Conservation (phyloP, 2,113 vertebrate genomes). For the Ceratotherium simum region DNA sequence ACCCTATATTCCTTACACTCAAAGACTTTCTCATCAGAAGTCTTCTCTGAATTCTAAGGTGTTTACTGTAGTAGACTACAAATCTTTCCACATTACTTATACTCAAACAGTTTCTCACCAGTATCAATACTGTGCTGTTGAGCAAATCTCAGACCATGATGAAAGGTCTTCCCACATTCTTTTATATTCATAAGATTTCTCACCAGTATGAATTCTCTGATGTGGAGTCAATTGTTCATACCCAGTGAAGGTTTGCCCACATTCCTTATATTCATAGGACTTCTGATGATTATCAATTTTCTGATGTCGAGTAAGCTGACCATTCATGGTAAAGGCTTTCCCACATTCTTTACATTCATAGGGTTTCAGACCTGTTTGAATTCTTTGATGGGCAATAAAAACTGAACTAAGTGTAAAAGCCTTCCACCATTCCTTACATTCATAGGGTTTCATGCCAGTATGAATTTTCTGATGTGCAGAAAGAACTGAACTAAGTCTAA, state of each 20-base stretch:
- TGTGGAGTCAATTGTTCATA: background rate
- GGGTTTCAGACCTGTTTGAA: background rate
- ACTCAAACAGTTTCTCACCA: background rate
- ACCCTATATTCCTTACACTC: background rate
- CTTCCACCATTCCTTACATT: background rate
- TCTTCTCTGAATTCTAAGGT: background rate
- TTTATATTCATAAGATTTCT: background rate
- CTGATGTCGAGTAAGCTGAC: background rate
- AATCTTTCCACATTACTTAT: background rate
- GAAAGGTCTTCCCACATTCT: background rate
- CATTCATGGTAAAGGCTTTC: background rate
- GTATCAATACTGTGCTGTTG: background rate
- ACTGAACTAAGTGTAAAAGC: background rate
- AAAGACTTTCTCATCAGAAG: background rate
- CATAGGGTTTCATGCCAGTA: background rate
- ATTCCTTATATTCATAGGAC: background rate
- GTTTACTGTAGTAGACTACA: background rate
- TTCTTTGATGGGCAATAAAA: background rate
- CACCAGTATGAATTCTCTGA: background rate
- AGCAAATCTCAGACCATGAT: background rate
- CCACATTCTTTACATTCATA: background rate
- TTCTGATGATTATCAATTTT: background rate
- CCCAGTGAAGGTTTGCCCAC: background rate
- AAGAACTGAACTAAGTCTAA: background rate
- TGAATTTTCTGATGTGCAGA: background rate